Conservation (phyloP, 2,888 invertebrate species). For the Galeruca laticollis region DNA sequence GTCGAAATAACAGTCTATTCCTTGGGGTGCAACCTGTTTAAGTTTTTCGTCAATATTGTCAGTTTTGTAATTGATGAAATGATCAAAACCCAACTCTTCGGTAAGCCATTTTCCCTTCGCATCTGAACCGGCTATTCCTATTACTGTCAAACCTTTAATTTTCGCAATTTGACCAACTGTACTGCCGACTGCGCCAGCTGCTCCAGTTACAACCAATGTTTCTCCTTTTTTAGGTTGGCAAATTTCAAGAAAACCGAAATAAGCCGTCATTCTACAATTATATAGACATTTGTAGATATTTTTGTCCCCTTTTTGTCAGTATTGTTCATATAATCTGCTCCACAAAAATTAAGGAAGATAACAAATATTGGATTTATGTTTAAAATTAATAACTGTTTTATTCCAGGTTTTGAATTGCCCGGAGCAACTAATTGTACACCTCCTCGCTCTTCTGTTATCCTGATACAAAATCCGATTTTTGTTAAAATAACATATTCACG, state of each 20-base stretch:
- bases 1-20: slow-evolving; percentile 82
- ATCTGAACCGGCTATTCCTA: slow-evolving; percentile 80
- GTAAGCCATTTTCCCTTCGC: slow-evolving; percentile 77
- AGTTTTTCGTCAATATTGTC: slow-evolving; percentile 69
- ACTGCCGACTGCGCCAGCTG: slow-evolving; percentile 84
- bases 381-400: too few relatives aligned
- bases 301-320: too few relatives aligned
- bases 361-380: too few relatives aligned
- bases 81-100: slow-evolving; percentile 76
- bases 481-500: too few relatives aligned
- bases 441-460: too few relatives aligned
- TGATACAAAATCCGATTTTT: too few relatives aligned
- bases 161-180: slow-evolving; percentile 85
- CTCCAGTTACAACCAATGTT: slow-evolving; percentile 78
- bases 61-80: slow-evolving; percentile 80
- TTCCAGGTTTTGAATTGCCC: too few relatives aligned
- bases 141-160: slow-evolving; percentile 76
- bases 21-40: slow-evolving; percentile 74
- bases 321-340: too few relatives aligned
- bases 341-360: too few relatives aligned
- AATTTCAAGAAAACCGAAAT: slow-evolving; percentile 79
- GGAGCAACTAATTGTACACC: too few relatives aligned
- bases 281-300: too few relatives aligned
- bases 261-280: slow-evolving; percentile 74
- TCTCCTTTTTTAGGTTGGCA: slow-evolving; percentile 80